Evolutionary conservation across 1,140 invertebrate genomes (phyloP).

Genomic region (Drosophila ogumai): DNA sequence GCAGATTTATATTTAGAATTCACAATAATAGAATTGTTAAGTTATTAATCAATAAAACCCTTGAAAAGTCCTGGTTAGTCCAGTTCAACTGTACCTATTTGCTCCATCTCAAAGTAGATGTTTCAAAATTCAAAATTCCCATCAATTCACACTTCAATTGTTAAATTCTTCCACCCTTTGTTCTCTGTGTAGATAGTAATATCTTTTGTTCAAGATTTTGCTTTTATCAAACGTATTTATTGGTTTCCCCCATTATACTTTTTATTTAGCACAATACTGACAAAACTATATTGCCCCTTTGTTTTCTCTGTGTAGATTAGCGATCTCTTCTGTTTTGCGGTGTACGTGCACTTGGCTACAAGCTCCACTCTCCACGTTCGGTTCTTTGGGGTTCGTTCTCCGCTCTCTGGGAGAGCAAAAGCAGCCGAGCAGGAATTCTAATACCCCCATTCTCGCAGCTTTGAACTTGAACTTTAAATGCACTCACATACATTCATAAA

Average conservation of each 20-base stretch:
- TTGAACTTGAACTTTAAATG: conserved; percentile 83
- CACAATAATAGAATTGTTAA: not conserved
- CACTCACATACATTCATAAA: conserved; percentile 50
- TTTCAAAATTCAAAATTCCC: not conserved
- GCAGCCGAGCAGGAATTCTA: conserved; percentile 57
- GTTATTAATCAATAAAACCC: too few relatives aligned
- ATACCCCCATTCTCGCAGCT: conserved; percentile 57
- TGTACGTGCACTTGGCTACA: conserved; percentile 69
- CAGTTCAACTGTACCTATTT: too few relatives aligned
- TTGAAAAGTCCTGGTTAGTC: too few relatives aligned
- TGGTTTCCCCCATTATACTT: not conserved
- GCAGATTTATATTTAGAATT: not conserved
- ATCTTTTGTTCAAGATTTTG: not conserved
- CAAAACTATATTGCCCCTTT: not conserved
- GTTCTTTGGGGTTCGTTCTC: not conserved
- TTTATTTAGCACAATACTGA: not conserved
- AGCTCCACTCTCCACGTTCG: conserved; percentile 3
- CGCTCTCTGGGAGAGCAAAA: conserved; percentile 24
- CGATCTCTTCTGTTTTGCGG: conserved; percentile 34
- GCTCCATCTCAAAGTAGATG: too few relatives aligned
- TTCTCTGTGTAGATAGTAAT: conserved; percentile 19
- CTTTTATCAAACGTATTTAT: conserved; percentile 5
- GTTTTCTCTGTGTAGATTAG: conserved; percentile 34
- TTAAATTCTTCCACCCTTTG: not conserved
- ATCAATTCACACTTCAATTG: too few relatives aligned